Conservation (phyloP, 1,140 invertebrate genomes). For the Drosophila miranda region DNA sequence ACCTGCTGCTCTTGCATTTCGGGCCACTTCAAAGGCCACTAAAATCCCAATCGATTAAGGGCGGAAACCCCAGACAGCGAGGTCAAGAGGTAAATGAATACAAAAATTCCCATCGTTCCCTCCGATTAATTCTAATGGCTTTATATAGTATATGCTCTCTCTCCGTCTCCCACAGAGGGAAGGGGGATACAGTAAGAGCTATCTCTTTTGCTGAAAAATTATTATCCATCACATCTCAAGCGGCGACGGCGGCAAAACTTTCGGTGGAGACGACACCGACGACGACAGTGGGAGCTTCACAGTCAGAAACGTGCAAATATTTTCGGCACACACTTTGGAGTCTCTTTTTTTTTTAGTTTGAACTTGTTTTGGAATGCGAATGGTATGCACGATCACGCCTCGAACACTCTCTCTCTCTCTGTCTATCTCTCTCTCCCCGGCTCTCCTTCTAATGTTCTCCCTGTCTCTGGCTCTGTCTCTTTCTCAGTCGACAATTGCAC, state of each 20-base stretch:
- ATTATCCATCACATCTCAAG: constrained; percentile 25
- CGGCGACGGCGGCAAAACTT: constrained; percentile 28
- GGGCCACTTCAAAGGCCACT: too few relatives aligned
- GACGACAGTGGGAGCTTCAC: constrained; percentile 22
- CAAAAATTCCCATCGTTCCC: background rate
- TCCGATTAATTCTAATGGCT: constrained; percentile 38
- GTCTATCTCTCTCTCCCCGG: background rate
- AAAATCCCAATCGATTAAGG: too few relatives aligned
- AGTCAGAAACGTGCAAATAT: constrained; percentile 74
- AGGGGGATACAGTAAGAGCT: background rate
- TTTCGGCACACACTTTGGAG: constrained; percentile 52
- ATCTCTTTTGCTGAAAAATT: too few relatives aligned
- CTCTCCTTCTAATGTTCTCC: constrained; percentile 12
- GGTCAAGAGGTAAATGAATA: constrained; percentile 9
- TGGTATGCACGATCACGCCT: constrained; percentile 58
- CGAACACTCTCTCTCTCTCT: constrained; percentile 18
- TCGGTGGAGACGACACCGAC: constrained; percentile 36
- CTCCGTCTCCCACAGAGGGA: constrained; percentile 10
- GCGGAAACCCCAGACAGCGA: constrained; percentile 4
- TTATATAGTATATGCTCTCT: constrained; percentile 25
- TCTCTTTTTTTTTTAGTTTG: constrained; percentile 13
- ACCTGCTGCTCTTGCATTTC: too few relatives aligned
- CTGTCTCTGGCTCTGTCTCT: background rate
- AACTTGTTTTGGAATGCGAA: constrained; percentile 42
- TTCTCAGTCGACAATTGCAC: constrained; percentile 12